Evolutionary conservation across 2,888 invertebrate species (phyloP).

Genomic region (Dione vanillae): DNA sequence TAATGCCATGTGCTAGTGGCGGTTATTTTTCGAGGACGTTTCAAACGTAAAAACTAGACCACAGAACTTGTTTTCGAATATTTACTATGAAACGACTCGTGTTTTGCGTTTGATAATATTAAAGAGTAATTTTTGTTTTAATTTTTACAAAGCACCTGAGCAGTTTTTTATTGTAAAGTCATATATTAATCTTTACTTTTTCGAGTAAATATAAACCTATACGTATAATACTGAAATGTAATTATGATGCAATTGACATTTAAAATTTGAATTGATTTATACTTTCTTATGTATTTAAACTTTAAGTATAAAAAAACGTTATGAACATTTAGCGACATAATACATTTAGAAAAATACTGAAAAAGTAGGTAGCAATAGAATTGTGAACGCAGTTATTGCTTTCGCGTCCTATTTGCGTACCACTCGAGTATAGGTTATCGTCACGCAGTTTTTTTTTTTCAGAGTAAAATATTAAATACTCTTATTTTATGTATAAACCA

Average conservation of each 20-base stretch:
- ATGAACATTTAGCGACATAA: no score
- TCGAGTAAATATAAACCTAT: neutral
- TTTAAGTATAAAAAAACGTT: neutral
- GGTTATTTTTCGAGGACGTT: conserved; percentile 80
- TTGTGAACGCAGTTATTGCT: conserved; percentile 46
- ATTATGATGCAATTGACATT: no score
- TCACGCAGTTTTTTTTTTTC: neutral
- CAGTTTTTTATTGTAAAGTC: neutral
- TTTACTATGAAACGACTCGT: conserved; percentile 41
- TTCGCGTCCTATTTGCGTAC: conserved; percentile 35
- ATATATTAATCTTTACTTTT: neutral
- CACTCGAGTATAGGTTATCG: conserved; percentile 18
- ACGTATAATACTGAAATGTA: no score
- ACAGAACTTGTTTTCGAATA: conserved; percentile 65
- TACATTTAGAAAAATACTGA: conserved; percentile 52
- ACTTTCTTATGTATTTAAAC: no score
- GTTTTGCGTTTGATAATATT: conserved; percentile 16
- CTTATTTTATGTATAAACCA: neutral
- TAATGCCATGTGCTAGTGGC: conserved; percentile 64
- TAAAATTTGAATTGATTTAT: no score
- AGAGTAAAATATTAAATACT: conserved; percentile 3
- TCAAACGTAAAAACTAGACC: conserved; percentile 67
- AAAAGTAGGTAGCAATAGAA: conserved; percentile 50
- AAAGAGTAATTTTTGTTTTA: neutral
- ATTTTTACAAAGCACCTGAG: neutral